These are phyloP conservation scores for Eulemur mongoz DNA, from an alignment of 2,797 vertebrate genomes.

Conservation along the genomic window DNA sequence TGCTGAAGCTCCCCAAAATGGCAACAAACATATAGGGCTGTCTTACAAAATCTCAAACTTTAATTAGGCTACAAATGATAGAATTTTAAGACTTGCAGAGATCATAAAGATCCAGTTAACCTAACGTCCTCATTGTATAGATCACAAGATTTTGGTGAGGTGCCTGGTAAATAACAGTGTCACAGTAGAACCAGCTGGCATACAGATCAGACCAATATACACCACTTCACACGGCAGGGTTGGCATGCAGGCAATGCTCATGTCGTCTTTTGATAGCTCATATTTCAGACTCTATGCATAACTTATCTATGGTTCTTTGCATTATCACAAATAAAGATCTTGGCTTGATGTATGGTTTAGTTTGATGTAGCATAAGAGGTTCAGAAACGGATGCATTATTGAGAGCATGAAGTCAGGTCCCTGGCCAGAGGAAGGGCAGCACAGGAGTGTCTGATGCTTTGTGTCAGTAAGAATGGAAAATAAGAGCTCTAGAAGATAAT, in stretches of 20 bases:
- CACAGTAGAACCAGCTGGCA: background rate
- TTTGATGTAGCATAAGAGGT: background rate
- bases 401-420: background rate
- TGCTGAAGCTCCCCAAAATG: background rate
- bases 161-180: background rate
- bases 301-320: background rate
- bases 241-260: background rate
- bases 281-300: background rate
- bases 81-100: background rate
- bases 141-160: background rate
- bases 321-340: background rate
- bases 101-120: background rate
- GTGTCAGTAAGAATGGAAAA: background rate
- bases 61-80: background rate
- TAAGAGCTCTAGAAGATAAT: background rate
- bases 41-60: background rate
- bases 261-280: background rate
- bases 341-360: background rate
- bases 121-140: background rate
- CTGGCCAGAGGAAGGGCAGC: background rate
- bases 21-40: background rate
- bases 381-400: background rate
- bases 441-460: background rate
- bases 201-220: background rate
- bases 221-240: background rate